Conservation (phyloP, 2,888 invertebrate genomes). For the Cactoblastis cactorum region DNA sequence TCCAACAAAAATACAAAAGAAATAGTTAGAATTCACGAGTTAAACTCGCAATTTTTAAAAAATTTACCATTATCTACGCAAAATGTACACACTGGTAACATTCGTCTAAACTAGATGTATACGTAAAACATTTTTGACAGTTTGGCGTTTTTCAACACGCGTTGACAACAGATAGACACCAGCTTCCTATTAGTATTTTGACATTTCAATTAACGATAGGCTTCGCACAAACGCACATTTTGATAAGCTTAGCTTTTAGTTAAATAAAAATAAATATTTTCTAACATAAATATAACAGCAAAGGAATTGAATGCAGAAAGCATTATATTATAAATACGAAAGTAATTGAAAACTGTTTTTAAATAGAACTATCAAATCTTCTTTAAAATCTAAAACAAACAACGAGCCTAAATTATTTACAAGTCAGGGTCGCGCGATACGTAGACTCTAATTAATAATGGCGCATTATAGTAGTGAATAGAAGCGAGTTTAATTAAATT, state of each 20-base stretch:
- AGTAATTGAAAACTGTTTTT: no score
- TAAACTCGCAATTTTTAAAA: no score
- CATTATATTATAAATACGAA: no score
- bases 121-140: conserved; percentile 17
- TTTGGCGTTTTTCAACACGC: conserved; percentile 11
- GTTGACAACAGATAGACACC: not conserved
- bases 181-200: not conserved
- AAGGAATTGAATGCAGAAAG: no score
- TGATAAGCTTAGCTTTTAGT: not conserved
- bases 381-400: not conserved
- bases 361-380: no score
- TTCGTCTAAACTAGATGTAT: no score
- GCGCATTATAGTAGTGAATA: conserved; percentile 44
- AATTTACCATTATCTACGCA: no score
- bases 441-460: conserved; percentile 51
- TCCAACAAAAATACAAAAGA: no score
- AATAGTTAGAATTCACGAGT: no score
- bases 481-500: conserved; percentile 69
- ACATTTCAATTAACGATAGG: conserved; percentile 9
- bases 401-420: not conserved
- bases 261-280: no score
- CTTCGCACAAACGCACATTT: not conserved
- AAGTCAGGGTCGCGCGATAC: conserved; percentile 27
- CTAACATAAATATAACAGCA: no score
- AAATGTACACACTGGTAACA: no score